Base-by-base conservation (phyloP, 2,888 invertebrate species). In the Leucoma salicis region DNA sequence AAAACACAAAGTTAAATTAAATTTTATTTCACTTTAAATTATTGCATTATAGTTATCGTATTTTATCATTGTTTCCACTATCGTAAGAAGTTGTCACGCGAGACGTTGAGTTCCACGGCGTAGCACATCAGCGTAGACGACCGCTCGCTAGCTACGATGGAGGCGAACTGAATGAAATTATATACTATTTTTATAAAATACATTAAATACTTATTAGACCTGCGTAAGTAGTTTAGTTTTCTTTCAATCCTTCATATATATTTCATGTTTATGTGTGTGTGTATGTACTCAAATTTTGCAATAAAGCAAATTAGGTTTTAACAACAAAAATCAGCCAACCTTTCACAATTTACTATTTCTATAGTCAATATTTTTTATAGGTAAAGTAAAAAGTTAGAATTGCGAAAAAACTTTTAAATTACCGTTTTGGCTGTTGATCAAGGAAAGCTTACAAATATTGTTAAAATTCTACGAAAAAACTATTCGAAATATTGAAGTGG, bases 111-210 rank as follows among this genome's bases (percentile, higher is more conserved):
- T 35, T 61, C 68, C 68, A 67, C 59, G 62, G 42, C 65, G 67
- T 70, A 70, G 66, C 39, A 37, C 47, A 13, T 56, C 80, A 73
- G 56, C 80, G 82, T 82, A 83, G 82, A 64, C 78, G 78, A 68
- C 80, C 72, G 74, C 54, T 42, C 80, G 61, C 67, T 63, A 65
- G 72, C 73, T 78, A 74, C 77, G 70, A 64, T 59, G 78, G 77
- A 78, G 78, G 62, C 63, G 51, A 46, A 85, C 85, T 86, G 81
- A 75, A 63, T 67, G 52, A 49, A 49, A 57, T 66, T 59, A 66
- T 65, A 66, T 66, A 73, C 68, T 72, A 54, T 56, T 56, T 75
- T 74, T 66, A 57, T 21, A 21, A 8, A 21, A 8, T 8, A 21
- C 8, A 8, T 21, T 21, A 21, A 21, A 8, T 21, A 21, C 6